Evolutionary conservation across 2,113 vertebrate genomes (phyloP).

Genomic region (Nettapus auritus): DNA sequence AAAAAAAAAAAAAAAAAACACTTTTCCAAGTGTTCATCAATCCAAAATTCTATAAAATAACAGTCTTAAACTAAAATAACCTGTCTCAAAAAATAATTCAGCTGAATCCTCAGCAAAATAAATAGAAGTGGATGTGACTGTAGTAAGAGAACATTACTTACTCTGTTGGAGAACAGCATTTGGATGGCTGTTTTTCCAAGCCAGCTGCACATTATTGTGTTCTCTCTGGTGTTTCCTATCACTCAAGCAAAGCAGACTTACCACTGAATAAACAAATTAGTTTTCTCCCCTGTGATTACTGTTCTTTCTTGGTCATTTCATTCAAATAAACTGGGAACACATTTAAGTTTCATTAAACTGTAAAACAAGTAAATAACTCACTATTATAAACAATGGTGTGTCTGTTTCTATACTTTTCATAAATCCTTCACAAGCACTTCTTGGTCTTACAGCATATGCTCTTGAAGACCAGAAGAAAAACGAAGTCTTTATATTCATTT

Average conservation of each 20-base stretch:
- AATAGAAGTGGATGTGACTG: neutral
- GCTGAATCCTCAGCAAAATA: neutral
- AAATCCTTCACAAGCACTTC: neutral
- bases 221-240: neutral
- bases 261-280: neutral
- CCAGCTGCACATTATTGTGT: neutral
- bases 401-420: neutral
- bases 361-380: neutral
- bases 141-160: rapidly evolving
- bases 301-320: neutral
- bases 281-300: neutral
- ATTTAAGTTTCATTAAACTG: neutral
- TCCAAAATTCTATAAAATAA: neutral
- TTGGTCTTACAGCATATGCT: rapidly evolving
- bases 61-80: neutral
- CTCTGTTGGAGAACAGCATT: neutral
- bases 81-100: neutral
- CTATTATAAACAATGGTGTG: neutral
- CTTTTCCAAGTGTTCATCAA: neutral
- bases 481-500: neutral
- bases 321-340: neutral
- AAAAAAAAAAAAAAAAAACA: neutral
- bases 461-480: neutral
- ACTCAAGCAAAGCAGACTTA: neutral
- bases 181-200: neutral